Evolutionary conservation across 2,113 vertebrate genomes (phyloP), one percentile per base, ranked within the genome.

Genomic region (Miniopterus natalensis): DNA sequence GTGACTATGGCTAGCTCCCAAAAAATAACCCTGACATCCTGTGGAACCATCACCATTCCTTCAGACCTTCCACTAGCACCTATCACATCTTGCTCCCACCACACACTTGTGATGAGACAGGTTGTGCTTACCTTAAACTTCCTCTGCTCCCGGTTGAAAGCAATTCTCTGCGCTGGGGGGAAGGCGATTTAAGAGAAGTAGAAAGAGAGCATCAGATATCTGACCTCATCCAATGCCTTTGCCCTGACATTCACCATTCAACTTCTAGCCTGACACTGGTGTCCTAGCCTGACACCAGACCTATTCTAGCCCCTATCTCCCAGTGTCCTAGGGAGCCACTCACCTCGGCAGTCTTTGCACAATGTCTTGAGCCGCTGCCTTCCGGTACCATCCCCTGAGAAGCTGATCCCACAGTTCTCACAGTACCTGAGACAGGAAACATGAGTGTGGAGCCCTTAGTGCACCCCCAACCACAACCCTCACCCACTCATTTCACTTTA

Each of bases 281-380:
- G 29, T 36, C 70, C n/a, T 57, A 42, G 65, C 49, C 40, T n/a
- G 36, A 88, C 51, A 17, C 4, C 18, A 1, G 4, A 8, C 49
- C 63, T 21, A 40, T n/a, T 11, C 59, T 40, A 77, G 23, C 59
- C 55, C n/a, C 66, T 84, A 59, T 40, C 49, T 63, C 92, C 86
- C 45, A 49, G 11, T 23, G 23, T 45, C 45, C 45, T 5, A 12
- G 14, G 21, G 18, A 36, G 27, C 40, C 9, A 65, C 94, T 88
- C 73, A 98, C 98, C 98, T 97, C 98, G 96, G 92, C 98, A 98
- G 84, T 97, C 96, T 45, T 97, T 97, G 79, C 98, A 98, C 21
- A 98, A 87, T 55, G 98, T 97, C 74, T 96, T 96, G 63, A 97
- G 97, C 4, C 97, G 94, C 90, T 97, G 97, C 49, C 97, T 97